Percentiles rank a stretch among this genome's conserved stretches.
Conservation (phyloP, 2,113 vertebrate genomes). For the Gallinago jamesoni region DNA sequence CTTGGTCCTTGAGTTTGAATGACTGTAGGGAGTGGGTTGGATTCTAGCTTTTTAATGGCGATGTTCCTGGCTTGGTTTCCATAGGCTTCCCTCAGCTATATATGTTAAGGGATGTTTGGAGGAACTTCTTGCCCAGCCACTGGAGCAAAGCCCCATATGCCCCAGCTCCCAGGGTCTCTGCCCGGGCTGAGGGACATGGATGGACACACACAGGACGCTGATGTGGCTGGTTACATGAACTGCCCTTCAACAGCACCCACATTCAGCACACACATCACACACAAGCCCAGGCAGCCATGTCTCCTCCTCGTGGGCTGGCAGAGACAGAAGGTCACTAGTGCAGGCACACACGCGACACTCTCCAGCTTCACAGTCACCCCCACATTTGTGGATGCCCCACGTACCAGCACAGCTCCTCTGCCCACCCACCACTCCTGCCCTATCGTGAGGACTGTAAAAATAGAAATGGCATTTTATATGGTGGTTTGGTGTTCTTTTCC, state of each 20-base stretch:
- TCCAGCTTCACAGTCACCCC: rapidly evolving
- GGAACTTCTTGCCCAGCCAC: background rate
- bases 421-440: background rate
- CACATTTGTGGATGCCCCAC: rapidly evolving
- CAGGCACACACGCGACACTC: rapidly evolving
- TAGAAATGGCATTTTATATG: background rate
- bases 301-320: background rate
- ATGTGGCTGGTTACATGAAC: rapidly evolving
- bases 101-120: background rate
- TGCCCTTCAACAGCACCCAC: background rate
- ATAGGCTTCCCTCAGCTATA: background rate
- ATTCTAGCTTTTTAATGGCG: background rate
- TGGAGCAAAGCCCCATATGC: background rate
- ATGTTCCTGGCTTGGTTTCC: background rate
- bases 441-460: background rate
- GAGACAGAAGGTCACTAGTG: background rate
- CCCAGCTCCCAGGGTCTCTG: background rate
- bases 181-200: background rate
- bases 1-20: background rate
- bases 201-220: background rate
- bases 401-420: background rate
- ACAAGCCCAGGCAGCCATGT: rapidly evolving
- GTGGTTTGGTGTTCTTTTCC: background rate
- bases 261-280: background rate
- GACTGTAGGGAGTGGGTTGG: background rate